Evolutionary conservation across 2,888 invertebrate genomes (phyloP).

Genomic region (Erebia aethiops): DNA sequence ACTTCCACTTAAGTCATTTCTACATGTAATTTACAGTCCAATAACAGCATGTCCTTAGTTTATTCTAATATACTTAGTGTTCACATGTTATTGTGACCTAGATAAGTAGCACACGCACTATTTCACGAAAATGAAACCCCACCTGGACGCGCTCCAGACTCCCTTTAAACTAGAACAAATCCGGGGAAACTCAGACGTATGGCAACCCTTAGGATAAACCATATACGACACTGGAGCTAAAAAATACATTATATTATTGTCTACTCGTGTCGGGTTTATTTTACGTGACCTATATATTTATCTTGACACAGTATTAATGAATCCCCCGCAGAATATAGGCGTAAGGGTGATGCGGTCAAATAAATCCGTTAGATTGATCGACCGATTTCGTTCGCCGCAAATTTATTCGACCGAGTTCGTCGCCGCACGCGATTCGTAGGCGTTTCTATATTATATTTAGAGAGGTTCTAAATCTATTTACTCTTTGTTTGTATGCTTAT

Average conservation of each 20-base stretch:
- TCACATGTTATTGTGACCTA: too few relatives aligned
- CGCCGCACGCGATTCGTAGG: slow-evolving; percentile 42
- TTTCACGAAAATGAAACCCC: too few relatives aligned
- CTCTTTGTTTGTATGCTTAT: not conserved
- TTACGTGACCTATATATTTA: slow-evolving; percentile 2
- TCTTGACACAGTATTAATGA: slow-evolving; percentile 19
- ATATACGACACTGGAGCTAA: not conserved
- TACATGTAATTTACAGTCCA: too few relatives aligned
- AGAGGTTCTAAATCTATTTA: slow-evolving; percentile 30
- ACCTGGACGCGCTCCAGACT: too few relatives aligned
- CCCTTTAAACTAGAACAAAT: too few relatives aligned
- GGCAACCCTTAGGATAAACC: too few relatives aligned
- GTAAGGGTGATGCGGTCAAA: slow-evolving; percentile 42
- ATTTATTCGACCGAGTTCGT: slow-evolving; percentile 46
- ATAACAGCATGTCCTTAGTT: too few relatives aligned
- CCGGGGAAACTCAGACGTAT: too few relatives aligned
- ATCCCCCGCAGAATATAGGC: slow-evolving; percentile 22
- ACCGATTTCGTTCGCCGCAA: slow-evolving; percentile 43
- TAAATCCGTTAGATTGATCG: slow-evolving; percentile 47
- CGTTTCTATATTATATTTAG: slow-evolving; percentile 21
- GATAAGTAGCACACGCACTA: too few relatives aligned
- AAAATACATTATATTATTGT: not conserved
- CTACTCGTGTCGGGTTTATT: not conserved
- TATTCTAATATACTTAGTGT: too few relatives aligned
- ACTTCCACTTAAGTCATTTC: too few relatives aligned